Percentiles rank a stretch among this genome's conserved stretches.
Evolutionary conservation across 2,113 vertebrate species (phyloP).

Genomic region (Rhinopomastus cyanomelas): DNA sequence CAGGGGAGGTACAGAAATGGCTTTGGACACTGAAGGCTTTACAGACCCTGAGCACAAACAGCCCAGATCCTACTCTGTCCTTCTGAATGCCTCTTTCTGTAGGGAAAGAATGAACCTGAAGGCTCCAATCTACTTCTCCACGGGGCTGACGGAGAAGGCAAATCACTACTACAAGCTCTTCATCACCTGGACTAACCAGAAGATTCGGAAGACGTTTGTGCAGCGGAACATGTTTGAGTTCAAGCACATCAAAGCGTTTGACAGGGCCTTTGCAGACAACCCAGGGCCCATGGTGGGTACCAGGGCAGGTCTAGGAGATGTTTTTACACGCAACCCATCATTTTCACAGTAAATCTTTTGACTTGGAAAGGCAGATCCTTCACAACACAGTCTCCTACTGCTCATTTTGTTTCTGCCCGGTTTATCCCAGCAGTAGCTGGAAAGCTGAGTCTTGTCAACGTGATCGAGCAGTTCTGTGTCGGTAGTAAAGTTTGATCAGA

Average conservation of each 20-base stretch:
- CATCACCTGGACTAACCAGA: constrained; percentile 99
- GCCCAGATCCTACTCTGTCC: fast-evolving
- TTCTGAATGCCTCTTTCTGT: not conserved
- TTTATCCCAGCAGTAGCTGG: not conserved
- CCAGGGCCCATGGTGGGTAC: constrained; percentile 90
- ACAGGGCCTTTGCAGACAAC: constrained; percentile 93
- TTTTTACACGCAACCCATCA: not conserved
- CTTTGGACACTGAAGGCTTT: fast-evolving
- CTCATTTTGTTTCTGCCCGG: not conserved
- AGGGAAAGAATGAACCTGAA: constrained; percentile 99
- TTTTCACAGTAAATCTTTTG: not conserved
- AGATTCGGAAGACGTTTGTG: constrained; percentile 96
- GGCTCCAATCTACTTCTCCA: constrained; percentile 98
- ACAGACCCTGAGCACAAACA: fast-evolving
- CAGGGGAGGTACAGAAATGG: fast-evolving
- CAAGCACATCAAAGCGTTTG: constrained; percentile 97
- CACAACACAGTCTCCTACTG: fast-evolving
- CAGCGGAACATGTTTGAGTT: constrained; percentile 99
- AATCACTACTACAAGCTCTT: constrained; percentile 99
- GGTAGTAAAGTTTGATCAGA: not conserved
- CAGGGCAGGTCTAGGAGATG: not conserved
- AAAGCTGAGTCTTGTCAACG: not conserved
- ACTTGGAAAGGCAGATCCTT: not conserved
- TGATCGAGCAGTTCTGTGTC: too few species aligned
- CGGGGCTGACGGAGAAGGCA: constrained; percentile 94